Evolutionary conservation across 2,797 vertebrate species (phyloP), one percentile per base, ranked within the genome.

Genomic region (Phrynocephalus forsythii): DNA sequence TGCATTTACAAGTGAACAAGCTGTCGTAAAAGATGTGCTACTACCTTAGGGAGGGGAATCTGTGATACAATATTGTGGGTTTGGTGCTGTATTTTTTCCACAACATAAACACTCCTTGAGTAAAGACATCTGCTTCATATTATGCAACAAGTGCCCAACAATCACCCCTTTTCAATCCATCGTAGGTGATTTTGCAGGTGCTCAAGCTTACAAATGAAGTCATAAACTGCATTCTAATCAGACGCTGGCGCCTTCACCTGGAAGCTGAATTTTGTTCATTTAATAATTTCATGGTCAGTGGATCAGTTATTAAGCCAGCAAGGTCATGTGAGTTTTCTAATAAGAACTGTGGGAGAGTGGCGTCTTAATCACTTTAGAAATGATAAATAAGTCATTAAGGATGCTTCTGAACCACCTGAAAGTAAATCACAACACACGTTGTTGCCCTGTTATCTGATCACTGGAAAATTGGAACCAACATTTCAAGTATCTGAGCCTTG

Each of bases 301-400:
- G 50, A 90, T 80, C 84, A 83, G 72, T 56, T 85, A 82, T 87
- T 90, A 91, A 94, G 87, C 38, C 56, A 86, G 79, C 33, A 80
- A 60, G 0, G 1, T 26, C 33, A 85, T 48, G 44, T 87, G 84
- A 79, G 72, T 90, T 92, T 75, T 90, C 89, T 91, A 93, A 88
- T 68, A 85, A 86, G 30, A 68, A 79, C 88, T 88, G 92, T 18
- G 79, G 89, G 91, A 87, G 66, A 93, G 33, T 86, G 90, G 68
- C 1, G 3, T 78, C 87, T 2, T 0, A 38, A 90, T 91, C 66
- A 82, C 89, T 91, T 87, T 48, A 30, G 87, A 91, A 79, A 20
- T 78, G 75, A 90, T 90, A 94, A 94, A 93, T 86, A 86, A 91
- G 81, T 80, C 4, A 66, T 83, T 89, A 90, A 92, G 79, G 81